phyloP scores from a whole-genome alignment of 2,888 invertebrate species.

The Aporophyla lueneburgensis region DNA sequence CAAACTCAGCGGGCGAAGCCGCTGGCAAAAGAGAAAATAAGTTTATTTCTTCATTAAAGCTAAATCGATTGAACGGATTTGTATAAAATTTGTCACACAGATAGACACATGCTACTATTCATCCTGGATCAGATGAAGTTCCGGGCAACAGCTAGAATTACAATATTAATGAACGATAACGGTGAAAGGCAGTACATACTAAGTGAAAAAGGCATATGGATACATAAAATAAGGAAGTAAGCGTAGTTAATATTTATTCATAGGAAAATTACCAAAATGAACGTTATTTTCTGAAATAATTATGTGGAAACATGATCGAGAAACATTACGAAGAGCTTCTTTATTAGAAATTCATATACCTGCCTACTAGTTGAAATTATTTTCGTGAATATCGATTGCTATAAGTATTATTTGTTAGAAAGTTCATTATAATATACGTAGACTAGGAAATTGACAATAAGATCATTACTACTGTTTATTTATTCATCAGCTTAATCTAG shows the following conservation, averaged over 20 bases:
- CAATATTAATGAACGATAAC: slow-evolving; percentile 31
- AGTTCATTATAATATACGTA: not conserved
- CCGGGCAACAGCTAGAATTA: not conserved
- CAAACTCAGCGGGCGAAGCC: too few relatives aligned
- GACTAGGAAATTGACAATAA: not conserved
- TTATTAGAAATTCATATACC: not conserved
- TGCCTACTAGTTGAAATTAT: not conserved
- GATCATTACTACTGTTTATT: too few relatives aligned
- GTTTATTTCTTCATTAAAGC: too few relatives aligned
- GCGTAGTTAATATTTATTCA: slow-evolving; percentile 26
- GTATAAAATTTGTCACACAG: too few relatives aligned
- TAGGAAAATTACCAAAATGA: slow-evolving; percentile 7
- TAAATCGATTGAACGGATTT: too few relatives aligned
- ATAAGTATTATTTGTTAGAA: not conserved
- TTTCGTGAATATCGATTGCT: not conserved
- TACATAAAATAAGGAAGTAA: slow-evolving; percentile 10
- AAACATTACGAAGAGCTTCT: slow-evolving; percentile 3
- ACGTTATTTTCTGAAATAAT: not conserved
- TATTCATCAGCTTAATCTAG: too few relatives aligned
- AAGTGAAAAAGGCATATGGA: slow-evolving; percentile 12
- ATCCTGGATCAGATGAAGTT: too few relatives aligned
- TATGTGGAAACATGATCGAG: slow-evolving; percentile 6
- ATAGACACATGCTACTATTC: too few relatives aligned
- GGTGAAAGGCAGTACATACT: not conserved
- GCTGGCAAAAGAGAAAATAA: too few relatives aligned